Evolutionary conservation across 1,140 invertebrate genomes (phyloP), one percentile per base, ranked within the genome.

Genomic region (Condylostylus longicornis): DNA sequence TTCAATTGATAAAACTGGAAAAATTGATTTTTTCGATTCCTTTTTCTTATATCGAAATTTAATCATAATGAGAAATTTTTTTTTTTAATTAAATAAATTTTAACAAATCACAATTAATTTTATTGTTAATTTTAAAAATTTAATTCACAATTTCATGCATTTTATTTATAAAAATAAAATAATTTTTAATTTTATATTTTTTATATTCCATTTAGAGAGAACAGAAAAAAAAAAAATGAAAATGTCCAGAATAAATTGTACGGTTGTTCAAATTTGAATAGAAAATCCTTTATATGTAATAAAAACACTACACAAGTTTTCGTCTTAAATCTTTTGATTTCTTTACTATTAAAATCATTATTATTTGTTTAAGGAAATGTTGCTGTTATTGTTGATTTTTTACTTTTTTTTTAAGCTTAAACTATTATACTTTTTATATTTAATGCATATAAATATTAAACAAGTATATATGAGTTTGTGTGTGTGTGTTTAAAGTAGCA

Each of bases 31-130:
- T 33, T 31, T 48, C 35, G 63, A 41, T 44, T 72, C 70, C 45
- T 72, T 72, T 25, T 68, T 67, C 41, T 72, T 71, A 45, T 71
- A 72, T 32, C 70, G 66, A 63, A 72, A 72, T 58, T 72, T 72
- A 40, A 71, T 72, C 70, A 72, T 72, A 46, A 59, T 59, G 38
- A 34, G 17, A 23, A 22, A 32, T 22, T 30, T 37, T n/a, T 25
- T 34, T 17, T 23, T 37, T 18, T 20, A 10, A 17, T 37, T 21
- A 13, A 5, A 5, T 7, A 17, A 8, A 17, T 17, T 6, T 17
- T 6, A 6, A 17, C n/a, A 17, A 4, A n/a, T 10, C 10, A 27
- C 4, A 27, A 13, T 32, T 5, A 18, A 5, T 18, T 18, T 13
- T 32, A 32, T 10, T 12, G 4, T 18, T 32, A 2, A 14, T 32